phyloP scores from a whole-genome alignment of 2,888 invertebrate genomes.

The Chloroclysta siterata region DNA sequence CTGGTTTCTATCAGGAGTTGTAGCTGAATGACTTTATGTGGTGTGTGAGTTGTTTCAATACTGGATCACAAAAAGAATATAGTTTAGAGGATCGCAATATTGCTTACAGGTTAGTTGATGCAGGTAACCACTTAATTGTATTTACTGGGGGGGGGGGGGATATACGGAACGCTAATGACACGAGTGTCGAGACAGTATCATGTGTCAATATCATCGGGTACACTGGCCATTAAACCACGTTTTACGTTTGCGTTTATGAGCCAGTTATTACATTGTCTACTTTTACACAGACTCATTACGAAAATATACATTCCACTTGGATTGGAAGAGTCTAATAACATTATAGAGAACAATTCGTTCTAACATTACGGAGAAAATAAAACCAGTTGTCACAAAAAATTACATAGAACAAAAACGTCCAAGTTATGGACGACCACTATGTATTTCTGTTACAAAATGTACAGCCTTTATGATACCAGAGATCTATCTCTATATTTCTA shows the following conservation, averaged over 20 bases:
- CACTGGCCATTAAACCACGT: too few relatives aligned
- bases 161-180: too few relatives aligned
- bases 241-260: too few relatives aligned
- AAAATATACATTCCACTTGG: too few relatives aligned
- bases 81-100: slow-evolving; percentile 7
- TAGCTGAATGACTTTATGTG: slow-evolving; percentile 24
- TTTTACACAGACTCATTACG: too few relatives aligned
- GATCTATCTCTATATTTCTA: background rate
- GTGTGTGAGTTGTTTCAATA: slow-evolving; percentile 27
- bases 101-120: slow-evolving; percentile 9
- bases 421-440: background rate
- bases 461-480: background rate
- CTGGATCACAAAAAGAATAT: slow-evolving; percentile 21
- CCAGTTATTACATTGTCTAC: too few relatives aligned
- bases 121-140: too few relatives aligned
- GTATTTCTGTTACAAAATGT: too few relatives aligned
- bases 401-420: background rate
- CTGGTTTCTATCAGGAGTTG: background rate
- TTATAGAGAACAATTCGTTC: background rate
- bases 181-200: too few relatives aligned
- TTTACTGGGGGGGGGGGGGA: too few relatives aligned
- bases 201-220: too few relatives aligned
- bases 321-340: background rate
- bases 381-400: background rate
- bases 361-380: background rate